These are phyloP conservation scores for Drosophila persimilis DNA, from an alignment of 1,140 invertebrate genomes.

Conservation along the genomic window DNA sequence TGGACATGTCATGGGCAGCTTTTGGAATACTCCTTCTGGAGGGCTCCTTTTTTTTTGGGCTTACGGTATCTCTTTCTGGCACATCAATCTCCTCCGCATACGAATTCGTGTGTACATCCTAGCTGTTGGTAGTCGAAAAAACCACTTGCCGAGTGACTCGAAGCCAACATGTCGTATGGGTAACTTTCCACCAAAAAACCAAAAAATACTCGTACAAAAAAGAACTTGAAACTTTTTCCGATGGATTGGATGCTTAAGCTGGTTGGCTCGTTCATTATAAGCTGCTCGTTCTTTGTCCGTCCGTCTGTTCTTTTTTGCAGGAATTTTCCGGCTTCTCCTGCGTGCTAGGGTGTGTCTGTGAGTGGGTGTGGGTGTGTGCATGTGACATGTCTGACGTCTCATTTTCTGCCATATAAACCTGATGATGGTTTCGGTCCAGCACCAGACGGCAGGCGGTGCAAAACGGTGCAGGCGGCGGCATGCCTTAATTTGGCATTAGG, in stretches of 20 bases:
- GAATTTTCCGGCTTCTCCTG: no score
- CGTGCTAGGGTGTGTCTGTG: constrained; percentile 3
- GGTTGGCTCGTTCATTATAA: no score
- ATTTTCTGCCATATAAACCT: constrained; percentile 74
- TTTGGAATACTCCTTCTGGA: no score
- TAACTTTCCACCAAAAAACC: neutral
- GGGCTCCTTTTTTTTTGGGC: no score
- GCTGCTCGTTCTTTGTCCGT: no score
- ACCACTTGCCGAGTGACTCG: constrained; percentile 23
- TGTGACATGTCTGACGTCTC: constrained; percentile 71
- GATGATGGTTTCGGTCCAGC: constrained; percentile 34
- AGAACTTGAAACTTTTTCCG: constrained; percentile 43
- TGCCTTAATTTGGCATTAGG: constrained; percentile 47
- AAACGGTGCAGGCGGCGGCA: no score
- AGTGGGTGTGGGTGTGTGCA: constrained; percentile 34
- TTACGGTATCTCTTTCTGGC: neutral
- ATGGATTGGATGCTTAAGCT: constrained; percentile 40
- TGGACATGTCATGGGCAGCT: no score
- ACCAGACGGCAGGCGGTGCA: no score
- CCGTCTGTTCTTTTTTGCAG: no score
- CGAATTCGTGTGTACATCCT: neutral
- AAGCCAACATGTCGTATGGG: constrained; percentile 61
- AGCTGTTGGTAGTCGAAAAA: constrained; percentile 7
- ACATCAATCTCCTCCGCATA: constrained; percentile 26
- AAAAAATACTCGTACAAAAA: constrained; percentile 27